phyloP scores from a whole-genome alignment of 2,113 vertebrate species.

The Campylomormyrus tamandua region DNA sequence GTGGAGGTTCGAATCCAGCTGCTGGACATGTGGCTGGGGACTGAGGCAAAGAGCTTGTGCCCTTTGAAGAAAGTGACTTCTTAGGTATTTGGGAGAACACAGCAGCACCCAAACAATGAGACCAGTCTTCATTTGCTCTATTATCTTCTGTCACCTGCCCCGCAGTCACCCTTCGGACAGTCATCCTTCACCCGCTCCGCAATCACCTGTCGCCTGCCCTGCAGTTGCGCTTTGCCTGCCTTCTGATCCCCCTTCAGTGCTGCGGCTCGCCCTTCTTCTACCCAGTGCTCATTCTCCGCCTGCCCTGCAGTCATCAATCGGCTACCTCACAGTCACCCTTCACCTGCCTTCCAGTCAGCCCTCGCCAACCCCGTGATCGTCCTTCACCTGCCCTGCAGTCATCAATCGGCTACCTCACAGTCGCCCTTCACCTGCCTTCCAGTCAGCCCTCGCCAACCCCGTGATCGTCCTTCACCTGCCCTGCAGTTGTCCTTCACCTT shows the following conservation, averaged over 20 bases:
- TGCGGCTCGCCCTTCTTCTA: background rate
- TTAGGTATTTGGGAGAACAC: background rate
- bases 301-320: background rate
- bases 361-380: background rate
- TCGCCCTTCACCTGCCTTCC: background rate
- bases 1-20: conserved; percentile 62
- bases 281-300: background rate
- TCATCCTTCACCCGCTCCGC: too few relatives aligned
- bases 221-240: background rate
- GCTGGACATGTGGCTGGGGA: conserved; percentile 47
- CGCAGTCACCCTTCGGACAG: too few relatives aligned
- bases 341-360: background rate
- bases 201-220: background rate
- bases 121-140: background rate
- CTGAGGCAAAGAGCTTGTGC: background rate
- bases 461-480: background rate
- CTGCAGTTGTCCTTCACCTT: background rate
- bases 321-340: background rate
- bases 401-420: too few relatives aligned
- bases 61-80: conserved; percentile 10
- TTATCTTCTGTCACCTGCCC: background rate
- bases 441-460: background rate
- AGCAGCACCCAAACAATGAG: background rate
- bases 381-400: background rate
- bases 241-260: too few relatives aligned